A percentile compares a stretch with the other conserved stretches of the same genome.
phyloP scores from a whole-genome alignment of 2,797 vertebrate genomes.

The Podarcis siculus region DNA sequence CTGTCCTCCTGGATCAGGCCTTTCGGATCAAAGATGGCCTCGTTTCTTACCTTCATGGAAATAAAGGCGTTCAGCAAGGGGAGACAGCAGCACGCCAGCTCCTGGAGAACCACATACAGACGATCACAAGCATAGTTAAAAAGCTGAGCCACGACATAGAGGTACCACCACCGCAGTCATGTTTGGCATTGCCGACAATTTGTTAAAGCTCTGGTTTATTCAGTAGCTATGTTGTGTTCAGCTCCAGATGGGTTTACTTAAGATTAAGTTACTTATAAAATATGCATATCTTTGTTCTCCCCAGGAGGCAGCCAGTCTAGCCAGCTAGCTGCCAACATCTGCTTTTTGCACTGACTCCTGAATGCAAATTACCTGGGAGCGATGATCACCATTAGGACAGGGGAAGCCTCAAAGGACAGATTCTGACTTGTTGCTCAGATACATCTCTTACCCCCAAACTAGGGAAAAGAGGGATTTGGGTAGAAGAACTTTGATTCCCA shows the following conservation, averaged over 20 bases:
- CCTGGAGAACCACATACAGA: slow-evolving; percentile 85
- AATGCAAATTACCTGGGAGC: not conserved
- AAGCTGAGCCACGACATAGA: slow-evolving; percentile 85
- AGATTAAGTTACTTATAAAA: slow-evolving; percentile 22
- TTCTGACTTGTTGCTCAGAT: not conserved
- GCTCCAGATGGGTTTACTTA: slow-evolving; percentile 23
- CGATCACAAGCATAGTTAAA: slow-evolving; percentile 82
- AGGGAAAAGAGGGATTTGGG: not conserved
- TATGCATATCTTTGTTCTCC: slow-evolving; percentile 16
- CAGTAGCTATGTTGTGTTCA: slow-evolving; percentile 1
- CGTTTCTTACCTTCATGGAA: slow-evolving; percentile 72
- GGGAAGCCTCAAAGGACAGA: not conserved
- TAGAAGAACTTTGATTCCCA: not conserved
- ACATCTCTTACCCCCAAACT: not conserved
- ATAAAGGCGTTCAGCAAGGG: slow-evolving; percentile 71
- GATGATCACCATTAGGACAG: not conserved
- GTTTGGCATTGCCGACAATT: not conserved
- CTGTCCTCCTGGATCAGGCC: slow-evolving; percentile 82
- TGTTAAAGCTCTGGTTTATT: not conserved
- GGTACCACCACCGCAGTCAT: slow-evolving; percentile 65
- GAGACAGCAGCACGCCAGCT: slow-evolving; percentile 76
- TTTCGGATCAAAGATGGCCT: slow-evolving; percentile 84
- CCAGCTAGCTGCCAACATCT: slow-evolving; percentile 25
- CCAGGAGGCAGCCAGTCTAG: slow-evolving; percentile 19
- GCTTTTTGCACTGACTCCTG: not conserved